Percentiles rank a stretch among this genome's conserved stretches.
These are phyloP conservation scores for Danio albolineatus DNA, from an alignment of 2,797 vertebrate genomes.

Conservation along the genomic window DNA sequence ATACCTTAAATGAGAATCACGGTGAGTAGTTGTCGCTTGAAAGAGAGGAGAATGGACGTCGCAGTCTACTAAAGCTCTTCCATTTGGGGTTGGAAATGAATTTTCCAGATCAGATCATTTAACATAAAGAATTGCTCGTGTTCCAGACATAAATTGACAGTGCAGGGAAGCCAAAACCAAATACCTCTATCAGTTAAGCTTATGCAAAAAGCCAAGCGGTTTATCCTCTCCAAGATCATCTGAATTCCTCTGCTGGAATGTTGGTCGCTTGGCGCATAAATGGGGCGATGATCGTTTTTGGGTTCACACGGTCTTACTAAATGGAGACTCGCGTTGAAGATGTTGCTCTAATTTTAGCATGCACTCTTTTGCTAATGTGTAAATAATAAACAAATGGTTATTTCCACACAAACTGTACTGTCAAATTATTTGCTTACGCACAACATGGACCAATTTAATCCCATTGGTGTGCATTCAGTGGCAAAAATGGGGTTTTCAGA, in stretches of 20 bases:
- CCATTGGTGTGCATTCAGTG: too few relatives aligned
- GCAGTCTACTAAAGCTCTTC: not conserved
- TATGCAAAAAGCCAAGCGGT: constrained; percentile 34
- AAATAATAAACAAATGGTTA: constrained; percentile 71
- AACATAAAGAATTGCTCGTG: constrained; percentile 22
- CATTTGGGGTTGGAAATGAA: not conserved
- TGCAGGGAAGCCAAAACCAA: constrained; percentile 31
- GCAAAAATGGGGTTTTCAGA: too few relatives aligned
- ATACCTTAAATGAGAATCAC: not conserved
- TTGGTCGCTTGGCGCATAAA: constrained; percentile 11
- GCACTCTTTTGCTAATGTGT: constrained; percentile 59
- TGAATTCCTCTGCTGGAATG: constrained; percentile 39
- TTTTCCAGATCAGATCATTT: constrained; percentile 20
- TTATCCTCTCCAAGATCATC: constrained; percentile 32
- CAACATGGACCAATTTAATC: too few relatives aligned
- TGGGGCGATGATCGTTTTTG: constrained; percentile 7
- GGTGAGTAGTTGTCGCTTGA: not conserved
- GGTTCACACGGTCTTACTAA: constrained; percentile 10
- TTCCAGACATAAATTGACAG: constrained; percentile 29
- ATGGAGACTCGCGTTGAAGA: constrained; percentile 21
- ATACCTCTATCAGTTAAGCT: constrained; percentile 42
- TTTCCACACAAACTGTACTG: constrained; percentile 68
- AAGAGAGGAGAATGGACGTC: not conserved
- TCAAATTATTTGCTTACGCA: not conserved
- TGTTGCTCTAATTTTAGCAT: constrained; percentile 45